These are phyloP conservation scores for Enteromius afrohamiltoni DNA, from an alignment of 2,797 vertebrate genomes.

Conservation along the genomic window DNA sequence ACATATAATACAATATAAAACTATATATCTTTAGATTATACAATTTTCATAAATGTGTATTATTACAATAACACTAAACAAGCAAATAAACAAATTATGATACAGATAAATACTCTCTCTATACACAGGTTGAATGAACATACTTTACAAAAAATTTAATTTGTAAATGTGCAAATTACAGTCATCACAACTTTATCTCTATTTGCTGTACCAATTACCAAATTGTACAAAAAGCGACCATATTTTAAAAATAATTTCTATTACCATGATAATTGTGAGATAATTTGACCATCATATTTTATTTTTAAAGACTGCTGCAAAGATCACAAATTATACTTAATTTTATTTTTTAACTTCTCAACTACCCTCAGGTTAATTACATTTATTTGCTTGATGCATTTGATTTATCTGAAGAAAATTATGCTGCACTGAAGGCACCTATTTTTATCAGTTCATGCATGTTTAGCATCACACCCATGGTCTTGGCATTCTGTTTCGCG, in stretches of 20 bases:
- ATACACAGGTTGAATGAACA: neutral
- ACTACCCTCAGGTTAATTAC: neutral
- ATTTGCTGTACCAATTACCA: no score
- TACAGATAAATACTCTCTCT: no score
- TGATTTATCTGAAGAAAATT: neutral
- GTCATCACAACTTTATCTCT: neutral
- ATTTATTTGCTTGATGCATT: neutral
- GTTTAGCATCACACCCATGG: neutral
- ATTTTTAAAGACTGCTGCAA: neutral
- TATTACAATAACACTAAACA: neutral
- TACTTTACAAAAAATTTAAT: neutral
- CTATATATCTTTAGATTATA: neutral
- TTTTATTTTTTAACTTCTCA: neutral
- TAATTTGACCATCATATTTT: neutral
- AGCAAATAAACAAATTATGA: neutral
- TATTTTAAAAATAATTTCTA: neutral
- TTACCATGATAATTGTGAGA: neutral
- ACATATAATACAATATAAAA: no score
- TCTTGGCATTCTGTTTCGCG: neutral
- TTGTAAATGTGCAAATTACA: neutral
- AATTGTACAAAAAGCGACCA: neutral
- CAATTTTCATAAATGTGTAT: neutral
- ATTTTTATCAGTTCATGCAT: neutral
- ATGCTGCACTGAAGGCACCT: neutral
- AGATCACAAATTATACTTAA: neutral